These are phyloP conservation scores for Bugula neritina DNA, from an alignment of 2,888 invertebrate genomes.

Conservation along the genomic window DNA sequence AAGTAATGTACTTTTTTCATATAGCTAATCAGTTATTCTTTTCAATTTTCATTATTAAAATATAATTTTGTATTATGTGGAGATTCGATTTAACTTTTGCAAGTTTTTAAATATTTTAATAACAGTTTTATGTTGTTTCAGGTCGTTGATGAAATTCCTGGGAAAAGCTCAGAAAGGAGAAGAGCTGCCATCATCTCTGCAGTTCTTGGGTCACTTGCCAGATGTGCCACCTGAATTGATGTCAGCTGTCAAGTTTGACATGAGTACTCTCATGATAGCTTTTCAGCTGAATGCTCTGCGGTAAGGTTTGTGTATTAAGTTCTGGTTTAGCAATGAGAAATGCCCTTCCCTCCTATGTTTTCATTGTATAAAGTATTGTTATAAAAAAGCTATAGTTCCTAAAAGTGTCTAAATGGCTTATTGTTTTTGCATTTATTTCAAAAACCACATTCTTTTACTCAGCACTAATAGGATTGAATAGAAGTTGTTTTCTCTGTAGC, in stretches of 20 bases:
- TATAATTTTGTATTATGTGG: neutral
- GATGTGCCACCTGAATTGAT: neutral
- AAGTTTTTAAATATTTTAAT: no score
- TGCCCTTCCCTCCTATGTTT: neutral
- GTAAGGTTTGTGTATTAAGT: neutral
- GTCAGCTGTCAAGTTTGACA: neutral
- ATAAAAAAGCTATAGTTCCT: no score
- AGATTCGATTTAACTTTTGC: neutral
- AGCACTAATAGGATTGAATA: no score
- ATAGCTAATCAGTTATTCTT: no score
- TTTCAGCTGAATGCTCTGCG: neutral
- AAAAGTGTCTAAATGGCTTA: no score
- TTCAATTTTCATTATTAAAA: no score
- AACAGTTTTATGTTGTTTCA: neutral
- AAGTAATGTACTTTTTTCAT: no score
- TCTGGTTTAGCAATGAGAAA: neutral
- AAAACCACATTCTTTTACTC: no score
- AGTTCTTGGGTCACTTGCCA: neutral
- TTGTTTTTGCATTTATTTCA: no score
- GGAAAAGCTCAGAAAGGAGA: neutral
- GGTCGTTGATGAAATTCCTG: slow-evolving; percentile 4
- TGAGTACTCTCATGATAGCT: neutral
- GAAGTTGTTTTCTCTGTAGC: no score
- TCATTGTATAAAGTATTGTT: no score
- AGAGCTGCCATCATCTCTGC: neutral